phyloP scores from a whole-genome alignment of 2,888 invertebrate species.

The Agapetus fuscipes region DNA sequence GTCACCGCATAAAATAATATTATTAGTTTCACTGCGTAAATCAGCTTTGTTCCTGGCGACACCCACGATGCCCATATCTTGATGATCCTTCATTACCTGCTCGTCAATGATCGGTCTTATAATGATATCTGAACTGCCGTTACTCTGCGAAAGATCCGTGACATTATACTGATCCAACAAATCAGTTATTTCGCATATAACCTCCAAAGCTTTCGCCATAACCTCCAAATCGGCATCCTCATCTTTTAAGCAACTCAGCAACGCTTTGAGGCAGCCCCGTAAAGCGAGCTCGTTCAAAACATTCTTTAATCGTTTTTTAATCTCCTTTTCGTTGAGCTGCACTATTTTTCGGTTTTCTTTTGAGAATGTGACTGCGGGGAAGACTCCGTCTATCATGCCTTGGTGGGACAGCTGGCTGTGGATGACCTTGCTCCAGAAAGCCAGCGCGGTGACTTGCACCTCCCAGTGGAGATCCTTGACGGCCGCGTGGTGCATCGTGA shows the following conservation, averaged over 20 bases:
- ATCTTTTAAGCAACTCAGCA: constrained; percentile 54
- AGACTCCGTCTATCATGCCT: constrained; percentile 75
- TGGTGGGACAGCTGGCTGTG: constrained; percentile 56
- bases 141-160: constrained; percentile 24
- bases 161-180: constrained; percentile 50
- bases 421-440: constrained; percentile 64
- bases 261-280: constrained; percentile 60
- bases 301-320: constrained; percentile 52
- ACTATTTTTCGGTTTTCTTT: constrained; percentile 70
- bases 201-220: constrained; percentile 47
- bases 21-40: constrained; percentile 13
- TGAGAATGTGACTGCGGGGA: constrained; percentile 72
- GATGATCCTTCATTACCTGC: constrained; percentile 15
- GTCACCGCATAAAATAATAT: neutral
- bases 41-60: constrained; percentile 15
- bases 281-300: constrained; percentile 57
- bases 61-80: constrained; percentile 18
- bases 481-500: constrained; percentile 56
- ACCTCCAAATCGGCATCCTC: constrained; percentile 67
- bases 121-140: constrained; percentile 4
- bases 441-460: constrained; percentile 60
- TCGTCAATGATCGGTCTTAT: constrained; percentile 19
- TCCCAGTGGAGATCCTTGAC: constrained; percentile 74
- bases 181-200: constrained; percentile 43
- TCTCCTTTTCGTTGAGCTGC: constrained; percentile 56